phyloP scores from a whole-genome alignment of 1,140 invertebrate genomes.

The Lethocerus indicus region DNA sequence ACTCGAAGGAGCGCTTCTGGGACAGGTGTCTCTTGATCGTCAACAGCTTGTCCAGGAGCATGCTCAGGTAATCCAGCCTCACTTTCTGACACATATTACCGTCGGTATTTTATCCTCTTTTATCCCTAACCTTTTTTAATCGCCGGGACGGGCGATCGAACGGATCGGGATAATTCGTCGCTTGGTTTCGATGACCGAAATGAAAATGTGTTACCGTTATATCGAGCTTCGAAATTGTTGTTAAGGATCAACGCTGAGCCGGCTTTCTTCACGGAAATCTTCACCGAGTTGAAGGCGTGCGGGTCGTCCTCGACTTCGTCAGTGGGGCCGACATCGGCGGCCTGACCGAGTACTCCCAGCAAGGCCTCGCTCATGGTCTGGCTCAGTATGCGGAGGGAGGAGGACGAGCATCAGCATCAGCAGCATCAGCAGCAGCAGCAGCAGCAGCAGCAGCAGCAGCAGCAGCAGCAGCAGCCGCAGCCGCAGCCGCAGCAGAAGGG shows the following conservation, averaged over 20 bases:
- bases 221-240: no score
- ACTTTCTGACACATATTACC: no score
- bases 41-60: constrained; percentile 77
- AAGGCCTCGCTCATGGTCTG: constrained; percentile 1
- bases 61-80: no score
- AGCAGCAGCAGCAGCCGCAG: no score
- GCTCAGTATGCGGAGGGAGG: neutral
- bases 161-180: no score
- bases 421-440: no score
- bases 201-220: no score
- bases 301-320: constrained; percentile 18
- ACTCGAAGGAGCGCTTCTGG: constrained; percentile 94
- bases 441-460: no score
- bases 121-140: no score
- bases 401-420: neutral
- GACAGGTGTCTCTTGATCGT: constrained; percentile 88
- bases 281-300: constrained; percentile 78
- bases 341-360: constrained; percentile 13
- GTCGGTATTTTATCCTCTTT: no score
- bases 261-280: constrained; percentile 95
- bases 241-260: constrained; percentile 98
- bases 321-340: constrained; percentile 9
- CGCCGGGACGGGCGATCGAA: no score
- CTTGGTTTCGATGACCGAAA: no score
- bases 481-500: neutral